Base-by-base conservation (phyloP, 2,888 invertebrate genomes). In the Lamproptera curius region DNA sequence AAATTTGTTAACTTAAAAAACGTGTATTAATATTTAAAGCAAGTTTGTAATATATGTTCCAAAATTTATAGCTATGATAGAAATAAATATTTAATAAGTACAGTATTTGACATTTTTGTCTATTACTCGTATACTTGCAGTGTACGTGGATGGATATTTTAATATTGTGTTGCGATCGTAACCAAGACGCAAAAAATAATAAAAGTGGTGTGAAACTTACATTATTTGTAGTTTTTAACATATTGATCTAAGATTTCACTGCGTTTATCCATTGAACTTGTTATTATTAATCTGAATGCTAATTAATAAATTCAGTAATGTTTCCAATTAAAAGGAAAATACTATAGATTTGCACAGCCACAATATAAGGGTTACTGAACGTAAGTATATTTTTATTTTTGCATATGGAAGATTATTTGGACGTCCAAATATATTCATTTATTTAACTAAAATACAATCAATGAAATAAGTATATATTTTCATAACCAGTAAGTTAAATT, bases 281-380 rank as follows among this genome's bases (percentile, higher is more conserved):
- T n/a, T n/a, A n/a, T n/a, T n/a, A n/a, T n/a, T n/a, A n/a, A n/a
- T 1, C n/a, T 17, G 20, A 17, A n/a, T 28, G 13, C 11, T 3
- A 31, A 11, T 36, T n/a, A 16, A 8, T 16, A 20, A 14, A 35
- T 5, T 26, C 23, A 26, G 10, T 17, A 48, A 48, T 85, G 84
- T 83, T 72, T 70, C 67, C 70, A 33, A 70, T 83, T 59, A 65
- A 60, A 72, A 64, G 58, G 78, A 76, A 69, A 76, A 80, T 63
- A 56, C 58, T 43, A 56, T 63, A 37, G 63, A 72, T 60, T 68
- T 83, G 48, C 59, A 65, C 54, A 66, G 65, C 16, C 70, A 76
- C 50, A 85, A 85, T 53, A 80, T 83, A 52, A 67, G 63, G 58
- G 67, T 82, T 55, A 60, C 62, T 15, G 66, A 74, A 55, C 65